A percentile compares a stretch with the other conserved stretches of the same genome.
Conservation (phyloP, 2,797 vertebrate species). For the Hemitrygon akajei region DNA sequence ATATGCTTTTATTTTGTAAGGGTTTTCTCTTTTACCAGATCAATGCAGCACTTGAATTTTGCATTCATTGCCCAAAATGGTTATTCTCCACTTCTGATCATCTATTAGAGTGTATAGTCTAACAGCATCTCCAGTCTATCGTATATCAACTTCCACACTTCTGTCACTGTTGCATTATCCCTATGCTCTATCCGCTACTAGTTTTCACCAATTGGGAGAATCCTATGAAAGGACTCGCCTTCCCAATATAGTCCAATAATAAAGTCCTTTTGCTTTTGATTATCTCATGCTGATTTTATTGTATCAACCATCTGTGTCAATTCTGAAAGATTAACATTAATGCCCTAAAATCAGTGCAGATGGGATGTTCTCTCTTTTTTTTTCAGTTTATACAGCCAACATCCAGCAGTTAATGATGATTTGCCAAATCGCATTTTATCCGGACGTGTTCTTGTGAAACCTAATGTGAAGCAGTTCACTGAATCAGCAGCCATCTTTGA, state of each 20-base stretch:
- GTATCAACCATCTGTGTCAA: background rate
- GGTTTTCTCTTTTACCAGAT: background rate
- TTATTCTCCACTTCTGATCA: background rate
- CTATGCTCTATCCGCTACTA: background rate
- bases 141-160: background rate
- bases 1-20: background rate
- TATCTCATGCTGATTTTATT: too few species aligned
- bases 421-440: constrained; percentile 65
- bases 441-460: constrained; percentile 62
- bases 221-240: background rate
- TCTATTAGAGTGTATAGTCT: background rate
- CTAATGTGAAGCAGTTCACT: constrained; percentile 60
- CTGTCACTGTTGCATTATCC: background rate
- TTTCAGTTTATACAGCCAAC: constrained; percentile 52
- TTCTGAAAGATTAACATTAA: background rate
- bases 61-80: background rate
- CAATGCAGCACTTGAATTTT: background rate
- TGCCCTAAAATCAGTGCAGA: too few species aligned
- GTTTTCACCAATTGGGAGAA: background rate
- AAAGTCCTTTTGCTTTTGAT: background rate
- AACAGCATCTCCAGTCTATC: background rate
- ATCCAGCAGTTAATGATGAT: constrained; percentile 63
- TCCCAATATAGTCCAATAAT: background rate
- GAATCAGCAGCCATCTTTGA: constrained; percentile 61
- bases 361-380: background rate